phyloP scores from a whole-genome alignment of 2,888 invertebrate genomes.

The Limnephilus auricula region DNA sequence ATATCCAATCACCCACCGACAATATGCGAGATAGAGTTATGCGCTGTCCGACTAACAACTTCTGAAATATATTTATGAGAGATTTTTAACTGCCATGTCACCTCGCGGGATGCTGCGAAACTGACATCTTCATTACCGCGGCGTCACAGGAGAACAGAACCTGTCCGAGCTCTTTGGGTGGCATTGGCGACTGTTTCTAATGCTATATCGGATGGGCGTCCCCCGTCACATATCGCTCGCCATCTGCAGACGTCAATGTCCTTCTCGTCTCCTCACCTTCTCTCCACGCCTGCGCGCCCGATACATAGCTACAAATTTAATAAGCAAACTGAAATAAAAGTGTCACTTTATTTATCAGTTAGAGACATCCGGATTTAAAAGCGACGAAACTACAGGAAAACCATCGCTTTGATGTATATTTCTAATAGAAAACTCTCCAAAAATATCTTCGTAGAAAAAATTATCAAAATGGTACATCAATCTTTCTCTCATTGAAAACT shows the following conservation, averaged over 20 bases:
- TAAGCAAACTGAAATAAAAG: constrained; percentile 39
- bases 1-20: constrained; percentile 57
- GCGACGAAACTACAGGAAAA: constrained; percentile 19
- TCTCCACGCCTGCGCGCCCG: background rate
- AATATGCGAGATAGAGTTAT: constrained; percentile 60
- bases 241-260: constrained; percentile 43
- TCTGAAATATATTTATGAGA: constrained; percentile 60
- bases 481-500: background rate
- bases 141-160: constrained; percentile 49
- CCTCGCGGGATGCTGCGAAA: constrained; percentile 48
- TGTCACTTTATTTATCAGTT: constrained; percentile 38
- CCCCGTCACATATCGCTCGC: constrained; percentile 27
- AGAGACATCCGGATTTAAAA: background rate
- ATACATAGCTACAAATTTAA: constrained; percentile 34
- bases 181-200: constrained; percentile 50
- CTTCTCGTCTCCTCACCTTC: background rate
- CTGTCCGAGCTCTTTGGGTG: constrained; percentile 56
- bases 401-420: constrained; percentile 19
- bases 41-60: constrained; percentile 67
- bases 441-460: background rate
- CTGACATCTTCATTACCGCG: constrained; percentile 61
- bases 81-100: constrained; percentile 59
- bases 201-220: constrained; percentile 50
- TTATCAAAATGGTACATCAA: background rate
- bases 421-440: background rate